Evolutionary conservation across 2,888 invertebrate species (phyloP).

Genomic region (Clusia tigrina): DNA sequence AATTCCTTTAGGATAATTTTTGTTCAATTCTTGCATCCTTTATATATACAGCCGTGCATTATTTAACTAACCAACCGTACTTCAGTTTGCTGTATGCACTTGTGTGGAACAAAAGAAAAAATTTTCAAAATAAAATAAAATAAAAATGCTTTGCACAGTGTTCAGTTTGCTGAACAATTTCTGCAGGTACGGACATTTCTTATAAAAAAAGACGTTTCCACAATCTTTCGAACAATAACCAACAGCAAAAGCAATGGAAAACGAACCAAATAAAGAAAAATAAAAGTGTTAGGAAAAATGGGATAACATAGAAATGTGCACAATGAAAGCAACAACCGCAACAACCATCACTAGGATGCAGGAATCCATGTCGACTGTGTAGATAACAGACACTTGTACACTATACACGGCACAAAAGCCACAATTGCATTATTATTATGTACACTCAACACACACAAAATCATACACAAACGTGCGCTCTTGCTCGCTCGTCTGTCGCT

Average conservation of each 20-base stretch:
- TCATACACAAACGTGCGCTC: neutral
- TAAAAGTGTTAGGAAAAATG: neutral
- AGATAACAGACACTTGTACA: slow-evolving; percentile 21
- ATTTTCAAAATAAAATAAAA: too few species aligned
- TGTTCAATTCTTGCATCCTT: too few species aligned
- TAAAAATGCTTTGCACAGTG: slow-evolving; percentile 38
- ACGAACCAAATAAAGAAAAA: neutral
- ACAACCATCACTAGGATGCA: slow-evolving; percentile 30
- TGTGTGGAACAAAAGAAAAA: too few species aligned
- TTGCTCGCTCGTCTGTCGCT: too few species aligned
- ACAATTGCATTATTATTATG: slow-evolving; percentile 16
- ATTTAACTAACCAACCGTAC: too few species aligned
- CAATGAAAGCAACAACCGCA: slow-evolving; percentile 21
- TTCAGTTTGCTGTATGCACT: too few species aligned
- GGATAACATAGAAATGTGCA: neutral
- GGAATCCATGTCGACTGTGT: slow-evolving; percentile 27
- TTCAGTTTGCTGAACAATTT: neutral
- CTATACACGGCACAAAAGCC: neutral
- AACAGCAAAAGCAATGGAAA: slow-evolving; percentile 22
- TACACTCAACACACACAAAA: neutral
- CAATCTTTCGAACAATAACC: slow-evolving; percentile 37
- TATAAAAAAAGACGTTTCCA: slow-evolving; percentile 23
- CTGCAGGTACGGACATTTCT: slow-evolving; percentile 32
- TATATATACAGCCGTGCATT: too few species aligned
- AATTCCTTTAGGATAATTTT: too few species aligned